Evolutionary conservation across 2,113 vertebrate genomes (phyloP).

Genomic region (Pelmatolapia mariae): DNA sequence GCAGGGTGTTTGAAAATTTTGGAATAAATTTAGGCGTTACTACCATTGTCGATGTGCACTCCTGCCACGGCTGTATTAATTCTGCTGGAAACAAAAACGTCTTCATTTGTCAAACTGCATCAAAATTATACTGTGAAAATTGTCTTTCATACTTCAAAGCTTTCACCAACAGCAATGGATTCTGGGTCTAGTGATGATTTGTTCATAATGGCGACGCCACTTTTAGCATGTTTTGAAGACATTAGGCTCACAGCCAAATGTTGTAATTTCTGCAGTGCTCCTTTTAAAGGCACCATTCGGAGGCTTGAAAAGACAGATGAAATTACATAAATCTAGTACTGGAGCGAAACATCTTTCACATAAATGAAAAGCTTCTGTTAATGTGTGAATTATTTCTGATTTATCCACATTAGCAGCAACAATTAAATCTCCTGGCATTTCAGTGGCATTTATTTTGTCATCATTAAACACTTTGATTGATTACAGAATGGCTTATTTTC

Average conservation of each 20-base stretch:
- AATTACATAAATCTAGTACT: not conserved
- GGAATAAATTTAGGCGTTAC: not conserved
- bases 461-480: constrained; percentile 49
- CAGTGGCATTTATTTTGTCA: constrained; percentile 55
- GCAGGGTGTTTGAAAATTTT: not conserved
- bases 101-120: not conserved
- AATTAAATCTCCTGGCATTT: constrained; percentile 60
- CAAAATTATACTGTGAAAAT: not conserved
- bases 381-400: constrained; percentile 35
- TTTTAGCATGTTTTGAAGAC: constrained; percentile 13
- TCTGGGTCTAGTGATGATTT: not conserved
- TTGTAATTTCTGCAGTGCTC: constrained; percentile 13
- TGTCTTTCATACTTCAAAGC: not conserved
- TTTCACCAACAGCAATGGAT: not conserved
- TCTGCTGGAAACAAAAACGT: not conserved
- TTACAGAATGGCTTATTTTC: constrained; percentile 22
- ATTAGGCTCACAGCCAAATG: constrained; percentile 22
- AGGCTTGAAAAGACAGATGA: not conserved
- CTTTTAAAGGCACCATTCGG: not conserved
- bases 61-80: not conserved
- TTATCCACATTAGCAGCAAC: constrained; percentile 35
- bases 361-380: constrained; percentile 22
- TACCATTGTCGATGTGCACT: not conserved
- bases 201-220: not conserved
- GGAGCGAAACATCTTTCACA: not conserved